These are phyloP conservation scores for Okamejei kenojei DNA, from an alignment of 2,797 vertebrate species.

Conservation along the genomic window DNA sequence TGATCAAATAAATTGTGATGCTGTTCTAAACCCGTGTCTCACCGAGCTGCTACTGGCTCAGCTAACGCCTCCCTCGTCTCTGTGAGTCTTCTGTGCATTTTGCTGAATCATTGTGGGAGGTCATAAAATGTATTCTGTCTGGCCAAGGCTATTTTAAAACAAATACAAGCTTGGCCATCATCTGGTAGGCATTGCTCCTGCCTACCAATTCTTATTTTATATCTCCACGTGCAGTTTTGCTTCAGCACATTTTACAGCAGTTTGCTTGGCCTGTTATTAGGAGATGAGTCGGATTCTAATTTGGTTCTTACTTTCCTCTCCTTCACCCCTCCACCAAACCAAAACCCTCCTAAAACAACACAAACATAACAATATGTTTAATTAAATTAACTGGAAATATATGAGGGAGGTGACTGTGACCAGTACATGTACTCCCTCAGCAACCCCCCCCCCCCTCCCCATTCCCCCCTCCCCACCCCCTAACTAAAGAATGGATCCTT, in stretches of 20 bases:
- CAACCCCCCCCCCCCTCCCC: neutral
- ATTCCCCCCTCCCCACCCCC: neutral
- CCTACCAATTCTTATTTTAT: neutral
- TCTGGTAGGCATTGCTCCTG: neutral
- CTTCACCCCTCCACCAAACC: neutral
- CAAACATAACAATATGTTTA: too few species aligned
- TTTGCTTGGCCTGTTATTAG: too few species aligned
- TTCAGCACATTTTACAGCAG: neutral
- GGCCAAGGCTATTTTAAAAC: neutral
- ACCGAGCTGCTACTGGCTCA: neutral
- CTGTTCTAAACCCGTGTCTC: neutral
- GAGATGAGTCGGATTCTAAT: neutral
- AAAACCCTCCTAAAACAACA: too few species aligned
- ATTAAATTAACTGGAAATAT: too few species aligned
- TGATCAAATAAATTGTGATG: neutral
- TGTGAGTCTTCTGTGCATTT: neutral
- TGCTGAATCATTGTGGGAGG: conserved; percentile 6
- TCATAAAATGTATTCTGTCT: neutral
- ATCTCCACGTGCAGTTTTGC: neutral
- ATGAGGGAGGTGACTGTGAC: too few species aligned
- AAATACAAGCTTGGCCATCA: neutral
- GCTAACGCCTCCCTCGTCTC: neutral
- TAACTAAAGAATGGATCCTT: too few species aligned
- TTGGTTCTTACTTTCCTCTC: neutral
- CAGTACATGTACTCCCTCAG: too few species aligned